phyloP scores from a whole-genome alignment of 2,888 invertebrate species.

The Diogma glabrata region DNA sequence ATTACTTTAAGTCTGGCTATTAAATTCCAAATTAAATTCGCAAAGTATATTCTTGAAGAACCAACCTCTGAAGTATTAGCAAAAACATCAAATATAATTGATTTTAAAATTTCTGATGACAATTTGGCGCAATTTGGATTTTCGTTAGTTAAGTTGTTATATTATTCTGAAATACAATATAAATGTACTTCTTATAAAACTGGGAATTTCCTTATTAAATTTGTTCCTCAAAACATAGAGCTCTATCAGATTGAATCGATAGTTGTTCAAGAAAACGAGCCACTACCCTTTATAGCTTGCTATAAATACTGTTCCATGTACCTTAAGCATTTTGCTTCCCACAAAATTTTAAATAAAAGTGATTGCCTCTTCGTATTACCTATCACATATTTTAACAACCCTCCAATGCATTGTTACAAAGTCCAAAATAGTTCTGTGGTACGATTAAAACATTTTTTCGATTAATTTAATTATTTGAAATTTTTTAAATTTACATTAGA shows the following conservation, averaged over 20 bases:
- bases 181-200: neutral
- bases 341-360: slow-evolving; percentile 3
- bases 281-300: neutral
- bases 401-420: neutral
- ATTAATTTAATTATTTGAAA: neutral
- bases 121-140: neutral
- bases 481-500: too few species aligned
- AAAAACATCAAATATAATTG: neutral
- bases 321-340: neutral
- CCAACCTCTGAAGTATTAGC: neutral
- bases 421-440: neutral
- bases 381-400: neutral
- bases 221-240: neutral
- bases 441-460: neutral
- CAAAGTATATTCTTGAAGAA: slow-evolving; percentile 10
- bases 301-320: slow-evolving; percentile 2
- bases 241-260: neutral
- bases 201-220: neutral
- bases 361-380: neutral
- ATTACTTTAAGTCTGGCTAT: slow-evolving; percentile 10
- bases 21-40: slow-evolving; percentile 13
- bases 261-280: neutral
- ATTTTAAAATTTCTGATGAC: neutral
- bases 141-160: neutral
- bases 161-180: slow-evolving; percentile 1